Base-by-base conservation (phyloP, 2,113 vertebrate species). In the Alethe castanea region DNA sequence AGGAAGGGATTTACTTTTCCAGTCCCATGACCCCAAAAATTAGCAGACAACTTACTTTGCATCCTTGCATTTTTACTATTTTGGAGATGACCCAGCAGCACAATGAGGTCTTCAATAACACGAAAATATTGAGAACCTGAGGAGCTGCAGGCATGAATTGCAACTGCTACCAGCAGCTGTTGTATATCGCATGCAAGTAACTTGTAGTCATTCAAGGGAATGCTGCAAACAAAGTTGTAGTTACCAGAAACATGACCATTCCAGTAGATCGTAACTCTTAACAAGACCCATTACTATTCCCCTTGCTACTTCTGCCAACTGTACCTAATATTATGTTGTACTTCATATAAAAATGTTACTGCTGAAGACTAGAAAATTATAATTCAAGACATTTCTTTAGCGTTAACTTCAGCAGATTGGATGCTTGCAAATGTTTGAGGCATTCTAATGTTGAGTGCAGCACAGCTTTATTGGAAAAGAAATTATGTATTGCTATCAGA, bases 81-180 rank as follows among this genome's bases (percentile, higher is more conserved):
- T 96, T 99, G 99, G 97, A 99, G 98, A 97, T 99, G 98, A 92
- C 99, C 99, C 92, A 99, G 98, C 87, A 99, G 97, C 45, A 99
- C 98, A 96, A 99, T 98, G 90, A 99, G 99, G 95, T 99, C 99
- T 97, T 99, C 99, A 83, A 99, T 99, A 97, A 99, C 99, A 97
- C 99, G 99, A 96, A 99, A 99, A 97, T 99, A 99, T 20, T 99
- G 99, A 81, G 98, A 98, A 92, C 99, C 99, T 14, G 99, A 99
- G 57, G 99, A 99, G 97, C 99, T 99, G 98, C 99, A 99, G 91
- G 99, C 99, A 95, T 99, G 99, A 97, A 99, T 99, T 57, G 99
- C 99, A 93, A 99, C 98, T 33, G 99, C 98, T 62, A 99, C 98
- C 93, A 99, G 91, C 92, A 99, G 98, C 95, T 99, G 99, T 97